Percentiles rank a stretch among this genome's conserved stretches.
These are phyloP conservation scores for Chloroclysta siterata DNA, from an alignment of 2,888 invertebrate species.

Conservation along the genomic window DNA sequence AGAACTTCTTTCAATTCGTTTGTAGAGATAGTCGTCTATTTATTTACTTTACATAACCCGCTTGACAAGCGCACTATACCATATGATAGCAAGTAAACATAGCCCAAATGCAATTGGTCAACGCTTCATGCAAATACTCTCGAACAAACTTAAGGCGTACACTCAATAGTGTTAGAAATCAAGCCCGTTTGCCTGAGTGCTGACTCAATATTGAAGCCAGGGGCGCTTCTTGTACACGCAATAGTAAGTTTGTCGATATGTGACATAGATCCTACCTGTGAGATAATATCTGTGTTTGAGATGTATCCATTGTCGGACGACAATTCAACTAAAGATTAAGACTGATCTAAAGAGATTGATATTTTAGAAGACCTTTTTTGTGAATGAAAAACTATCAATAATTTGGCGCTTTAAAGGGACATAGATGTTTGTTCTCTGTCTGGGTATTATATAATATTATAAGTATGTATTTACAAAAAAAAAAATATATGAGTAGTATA, in stretches of 20 bases:
- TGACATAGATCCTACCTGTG: conserved; percentile 70
- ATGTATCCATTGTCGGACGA: conserved; percentile 47
- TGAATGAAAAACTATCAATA: no score
- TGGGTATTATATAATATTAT: no score
- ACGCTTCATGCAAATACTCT: conserved; percentile 59
- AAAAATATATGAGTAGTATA: no score
- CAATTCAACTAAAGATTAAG: no score
- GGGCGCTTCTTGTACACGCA: conserved; percentile 40
- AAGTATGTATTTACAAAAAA: no score
- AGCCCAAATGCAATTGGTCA: conserved; percentile 65
- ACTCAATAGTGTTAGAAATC: neutral
- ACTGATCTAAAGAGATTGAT: no score
- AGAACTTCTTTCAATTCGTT: neutral
- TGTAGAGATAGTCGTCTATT: conserved; percentile 7
- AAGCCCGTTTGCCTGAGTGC: neutral
- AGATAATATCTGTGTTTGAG: conserved; percentile 71
- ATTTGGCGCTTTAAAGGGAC: no score
- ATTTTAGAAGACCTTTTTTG: no score
- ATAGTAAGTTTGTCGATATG: conserved; percentile 41
- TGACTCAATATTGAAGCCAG: conserved; percentile 5
- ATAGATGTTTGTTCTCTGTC: no score
- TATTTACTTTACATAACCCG: conserved; percentile 28
- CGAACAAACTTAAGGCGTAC: conserved; percentile 15
- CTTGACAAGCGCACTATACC: conserved; percentile 40
- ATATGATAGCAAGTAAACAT: conserved; percentile 48